Evolutionary conservation across 2,797 vertebrate species (phyloP), one percentile per base, ranked within the genome.

Genomic region (Urophycis tenuis): DNA sequence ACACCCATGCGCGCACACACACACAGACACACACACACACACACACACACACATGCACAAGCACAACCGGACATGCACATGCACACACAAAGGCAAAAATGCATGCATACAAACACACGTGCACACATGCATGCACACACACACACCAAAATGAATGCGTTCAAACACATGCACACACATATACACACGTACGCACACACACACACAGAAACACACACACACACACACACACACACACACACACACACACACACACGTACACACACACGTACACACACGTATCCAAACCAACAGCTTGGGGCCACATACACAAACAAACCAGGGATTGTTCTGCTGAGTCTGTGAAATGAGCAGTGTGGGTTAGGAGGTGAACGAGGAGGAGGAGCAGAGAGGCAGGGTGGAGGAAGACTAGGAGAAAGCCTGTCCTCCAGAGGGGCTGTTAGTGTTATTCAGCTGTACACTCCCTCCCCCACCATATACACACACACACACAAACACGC

Each of bases 251-350:
- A n/a, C n/a, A n/a, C n/a, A n/a, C n/a, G n/a, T n/a, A n/a, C n/a
- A n/a, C n/a, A n/a, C n/a, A n/a, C n/a, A n/a, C n/a, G n/a, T n/a
- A n/a, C 74, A 75, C 32, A 77, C 74, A 75, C 49, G 32, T 41
- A 75, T 30, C 49, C 67, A 72, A 31, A 53, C 70, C 69, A 53
- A 75, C n/a, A 67, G 35, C 33, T 75, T 75, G 11, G 73, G 79
- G 75, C 79, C 75, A 72, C 9, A 74, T 70, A 84, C 72, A 29
- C 73, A 84, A 75, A 80, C 78, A 82, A 81, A 77, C 39, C 75
- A 72, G 36, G 79, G 74, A 11, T n/a, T 71, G 69, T 53, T 83
- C 71, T 78, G 82, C 77, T 79, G 78, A 83, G 74, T 87, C 39
- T 74, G 71, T 78, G 74, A 80, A 82, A 85, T 19, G n/a, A 84